Conservation (phyloP, 2,888 invertebrate genomes). For the Troilus luridus region DNA sequence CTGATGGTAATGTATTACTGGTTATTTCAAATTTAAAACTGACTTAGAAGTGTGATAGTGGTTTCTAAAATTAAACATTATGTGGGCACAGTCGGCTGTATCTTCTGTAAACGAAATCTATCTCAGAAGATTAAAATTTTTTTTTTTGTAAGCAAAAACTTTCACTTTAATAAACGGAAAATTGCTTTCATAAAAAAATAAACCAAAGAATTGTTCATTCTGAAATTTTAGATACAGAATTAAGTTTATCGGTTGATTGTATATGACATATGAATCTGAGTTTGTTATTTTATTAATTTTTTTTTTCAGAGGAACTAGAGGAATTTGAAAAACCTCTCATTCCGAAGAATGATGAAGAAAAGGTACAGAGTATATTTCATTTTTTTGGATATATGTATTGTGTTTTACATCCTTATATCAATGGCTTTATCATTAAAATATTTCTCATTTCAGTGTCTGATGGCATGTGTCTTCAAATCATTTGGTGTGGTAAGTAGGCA, state of each 20-base stretch:
- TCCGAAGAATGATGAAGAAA: constrained; percentile 62
- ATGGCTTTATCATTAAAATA: neutral
- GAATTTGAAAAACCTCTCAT: constrained; percentile 62
- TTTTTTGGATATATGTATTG: neutral
- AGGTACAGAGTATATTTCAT: constrained; percentile 21
- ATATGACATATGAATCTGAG: neutral
- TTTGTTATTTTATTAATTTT: neutral
- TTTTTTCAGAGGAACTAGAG: constrained; percentile 61
- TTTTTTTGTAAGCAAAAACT: too few species aligned
- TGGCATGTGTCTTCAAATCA: constrained; percentile 62
- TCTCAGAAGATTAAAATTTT: too few species aligned
- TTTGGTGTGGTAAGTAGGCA: constrained; percentile 61
- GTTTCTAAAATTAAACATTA: too few species aligned
- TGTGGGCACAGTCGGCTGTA: too few species aligned
- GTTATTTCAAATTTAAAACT: neutral
- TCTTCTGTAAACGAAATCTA: too few species aligned
- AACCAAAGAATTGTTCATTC: too few species aligned
- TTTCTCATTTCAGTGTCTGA: constrained; percentile 61
- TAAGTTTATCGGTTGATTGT: neutral
- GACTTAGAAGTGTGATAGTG: too few species aligned
- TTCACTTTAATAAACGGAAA: too few species aligned
- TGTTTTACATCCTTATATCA: neutral
- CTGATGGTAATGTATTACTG: constrained; percentile 58
- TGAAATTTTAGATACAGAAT: too few species aligned
- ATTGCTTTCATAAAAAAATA: too few species aligned